Conservation (phyloP, 2,888 invertebrate genomes). For the Tryphoninae sp. region DNA sequence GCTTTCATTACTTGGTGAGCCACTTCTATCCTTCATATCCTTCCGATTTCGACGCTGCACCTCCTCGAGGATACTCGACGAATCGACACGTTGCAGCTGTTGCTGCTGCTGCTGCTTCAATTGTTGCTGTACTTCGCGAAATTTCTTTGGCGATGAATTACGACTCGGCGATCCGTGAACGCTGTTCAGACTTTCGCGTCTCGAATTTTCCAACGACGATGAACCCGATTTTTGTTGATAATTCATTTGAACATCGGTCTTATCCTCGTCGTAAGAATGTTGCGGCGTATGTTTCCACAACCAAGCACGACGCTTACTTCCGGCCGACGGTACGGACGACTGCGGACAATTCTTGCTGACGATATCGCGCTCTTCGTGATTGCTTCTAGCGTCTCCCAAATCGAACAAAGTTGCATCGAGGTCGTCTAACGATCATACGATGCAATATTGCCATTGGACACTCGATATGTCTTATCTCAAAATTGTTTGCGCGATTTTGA, state of each 20-base stretch:
- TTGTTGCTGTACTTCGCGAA: slow-evolving; percentile 69
- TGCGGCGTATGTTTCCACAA: slow-evolving; percentile 76
- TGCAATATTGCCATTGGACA: slow-evolving; percentile 17
- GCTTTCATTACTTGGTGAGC: slow-evolving; percentile 72
- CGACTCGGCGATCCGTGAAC: slow-evolving; percentile 75
- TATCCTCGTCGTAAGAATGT: slow-evolving; percentile 75
- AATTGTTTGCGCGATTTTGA: background rate
- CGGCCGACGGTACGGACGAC: slow-evolving; percentile 53
- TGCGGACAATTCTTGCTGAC: slow-evolving; percentile 42
- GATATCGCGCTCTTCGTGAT: slow-evolving; percentile 62
- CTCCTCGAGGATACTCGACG: slow-evolving; percentile 64
- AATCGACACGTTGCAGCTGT: slow-evolving; percentile 6
- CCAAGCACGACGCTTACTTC: slow-evolving; percentile 75
- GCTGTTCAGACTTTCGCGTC: slow-evolving; percentile 75
- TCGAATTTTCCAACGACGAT: slow-evolving; percentile 75
- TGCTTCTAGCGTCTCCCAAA: slow-evolving; percentile 68
- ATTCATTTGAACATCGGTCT: slow-evolving; percentile 61
- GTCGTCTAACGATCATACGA: slow-evolving; percentile 77
- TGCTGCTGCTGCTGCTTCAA: slow-evolving; percentile 34
- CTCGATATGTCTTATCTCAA: slow-evolving; percentile 23
- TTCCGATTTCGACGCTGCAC: slow-evolving; percentile 69
- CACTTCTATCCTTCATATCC: slow-evolving; percentile 70
- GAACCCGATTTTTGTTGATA: slow-evolving; percentile 67
- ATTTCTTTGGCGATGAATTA: slow-evolving; percentile 75
- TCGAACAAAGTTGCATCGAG: slow-evolving; percentile 80